Evolutionary conservation across 2,888 invertebrate species (phyloP).

Genomic region (Oxytorus armatus): DNA sequence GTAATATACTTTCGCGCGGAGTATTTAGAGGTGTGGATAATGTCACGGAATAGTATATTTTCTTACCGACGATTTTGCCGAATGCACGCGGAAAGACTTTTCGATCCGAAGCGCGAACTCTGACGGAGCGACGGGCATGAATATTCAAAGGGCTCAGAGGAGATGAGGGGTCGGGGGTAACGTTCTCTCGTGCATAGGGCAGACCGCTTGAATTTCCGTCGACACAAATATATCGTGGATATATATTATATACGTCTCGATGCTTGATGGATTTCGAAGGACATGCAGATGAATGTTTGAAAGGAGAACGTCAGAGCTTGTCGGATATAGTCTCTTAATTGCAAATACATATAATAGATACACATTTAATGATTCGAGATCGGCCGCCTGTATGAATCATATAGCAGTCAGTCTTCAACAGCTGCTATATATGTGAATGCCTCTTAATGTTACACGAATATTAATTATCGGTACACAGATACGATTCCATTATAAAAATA

Average conservation of each 20-base stretch:
- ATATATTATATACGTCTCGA: too few relatives aligned
- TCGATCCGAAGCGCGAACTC: conserved; percentile 47
- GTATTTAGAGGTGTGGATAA: background rate
- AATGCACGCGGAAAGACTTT: conserved; percentile 26
- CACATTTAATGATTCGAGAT: conserved; percentile 13
- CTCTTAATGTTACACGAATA: background rate
- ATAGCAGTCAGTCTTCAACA: too few relatives aligned
- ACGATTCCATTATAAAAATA: background rate
- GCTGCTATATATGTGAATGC: background rate
- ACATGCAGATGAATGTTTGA: conserved; percentile 10
- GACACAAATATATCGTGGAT: conserved; percentile 20
- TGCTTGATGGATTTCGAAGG: conserved; percentile 36
- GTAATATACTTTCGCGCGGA: background rate
- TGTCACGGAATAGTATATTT: background rate
- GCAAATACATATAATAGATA: conserved; percentile 3
- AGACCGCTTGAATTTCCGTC: conserved; percentile 29
- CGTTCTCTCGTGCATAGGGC: background rate
- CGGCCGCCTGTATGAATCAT: background rate
- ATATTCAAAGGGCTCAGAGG: conserved; percentile 38
- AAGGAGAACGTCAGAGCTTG: background rate
- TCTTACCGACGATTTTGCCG: background rate
- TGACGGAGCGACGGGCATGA: conserved; percentile 16
- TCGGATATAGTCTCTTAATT: conserved; percentile 5
- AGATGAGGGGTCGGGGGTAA: conserved; percentile 3
- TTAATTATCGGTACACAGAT: background rate